Evolutionary conservation across 2,113 vertebrate genomes (phyloP).

Genomic region (Donacobius atricapilla): DNA sequence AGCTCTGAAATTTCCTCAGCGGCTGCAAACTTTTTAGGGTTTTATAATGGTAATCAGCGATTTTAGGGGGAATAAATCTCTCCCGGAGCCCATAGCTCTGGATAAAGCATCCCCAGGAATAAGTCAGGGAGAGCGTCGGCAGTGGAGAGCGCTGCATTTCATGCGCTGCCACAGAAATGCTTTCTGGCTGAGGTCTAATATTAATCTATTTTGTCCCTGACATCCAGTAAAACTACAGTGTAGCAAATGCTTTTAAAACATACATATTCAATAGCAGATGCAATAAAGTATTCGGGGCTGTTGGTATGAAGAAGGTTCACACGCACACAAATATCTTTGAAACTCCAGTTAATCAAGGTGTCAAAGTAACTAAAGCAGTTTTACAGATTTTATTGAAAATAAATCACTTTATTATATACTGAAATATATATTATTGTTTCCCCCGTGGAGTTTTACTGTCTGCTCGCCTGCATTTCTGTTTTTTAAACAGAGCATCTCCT

Average conservation of each 20-base stretch:
- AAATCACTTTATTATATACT: constrained; percentile 75
- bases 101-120: constrained; percentile 46
- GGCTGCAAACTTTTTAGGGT: constrained; percentile 12
- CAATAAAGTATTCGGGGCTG: constrained; percentile 52
- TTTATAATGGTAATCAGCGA: constrained; percentile 17
- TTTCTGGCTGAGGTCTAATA: constrained; percentile 52
- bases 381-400: constrained; percentile 77
- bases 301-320: constrained; percentile 49
- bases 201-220: constrained; percentile 63
- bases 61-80: constrained; percentile 46
- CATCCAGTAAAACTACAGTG: constrained; percentile 60
- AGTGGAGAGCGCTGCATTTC: constrained; percentile 55
- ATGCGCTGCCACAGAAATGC: constrained; percentile 50
- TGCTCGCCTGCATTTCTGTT: constrained; percentile 39
- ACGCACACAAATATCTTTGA: constrained; percentile 60
- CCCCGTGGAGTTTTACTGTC: constrained; percentile 44
- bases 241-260: constrained; percentile 57
- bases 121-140: constrained; percentile 28
- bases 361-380: constrained; percentile 76
- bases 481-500: constrained; percentile 78
- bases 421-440: constrained; percentile 69
- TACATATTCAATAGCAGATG: constrained; percentile 54
- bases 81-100: background rate
- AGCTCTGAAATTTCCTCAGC: background rate
- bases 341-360: constrained; percentile 74